These are phyloP conservation scores for Coecobrya sp. DNA, from an alignment of 2,888 invertebrate species.

Conservation along the genomic window DNA sequence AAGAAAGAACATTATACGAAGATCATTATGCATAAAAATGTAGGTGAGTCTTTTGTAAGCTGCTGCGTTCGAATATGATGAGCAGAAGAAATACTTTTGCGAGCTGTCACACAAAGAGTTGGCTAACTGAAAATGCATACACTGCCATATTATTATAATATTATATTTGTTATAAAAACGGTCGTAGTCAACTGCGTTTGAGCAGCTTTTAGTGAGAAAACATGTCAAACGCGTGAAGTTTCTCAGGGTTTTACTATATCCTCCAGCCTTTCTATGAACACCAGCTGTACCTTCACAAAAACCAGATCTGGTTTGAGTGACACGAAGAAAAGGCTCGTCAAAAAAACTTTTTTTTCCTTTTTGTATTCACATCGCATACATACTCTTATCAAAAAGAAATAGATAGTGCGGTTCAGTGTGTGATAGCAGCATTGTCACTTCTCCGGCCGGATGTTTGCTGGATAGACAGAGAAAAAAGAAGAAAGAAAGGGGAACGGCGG, in stretches of 20 bases:
- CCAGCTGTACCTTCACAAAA: conserved; percentile 3
- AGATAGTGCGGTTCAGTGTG: not conserved
- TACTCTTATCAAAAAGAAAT: not conserved
- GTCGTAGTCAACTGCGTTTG: not conserved
- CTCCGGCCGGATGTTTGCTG: conserved; percentile 18
- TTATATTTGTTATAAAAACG: not conserved
- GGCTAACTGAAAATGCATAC: not conserved
- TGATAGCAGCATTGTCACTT: not conserved
- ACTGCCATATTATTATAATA: no score
- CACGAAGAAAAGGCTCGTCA: conserved; percentile 20
- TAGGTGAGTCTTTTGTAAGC: not conserved
- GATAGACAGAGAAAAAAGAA: not conserved
- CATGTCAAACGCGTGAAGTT: conserved; percentile 58
- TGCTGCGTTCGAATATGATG: not conserved
- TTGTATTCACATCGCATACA: not conserved
- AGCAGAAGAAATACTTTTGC: not conserved
- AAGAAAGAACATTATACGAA: not conserved
- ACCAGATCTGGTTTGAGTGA: not conserved
- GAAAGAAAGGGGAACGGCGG: not conserved
- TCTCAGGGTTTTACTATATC: conserved; percentile 22
- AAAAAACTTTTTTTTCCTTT: not conserved
- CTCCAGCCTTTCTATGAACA: not conserved
- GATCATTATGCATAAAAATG: conserved; percentile 35
- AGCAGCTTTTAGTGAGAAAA: not conserved
- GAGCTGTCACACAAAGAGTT: not conserved